Percentiles rank a stretch among this genome's conserved stretches.
These are phyloP conservation scores for Rhynchopsitta pachyrhyncha DNA, from an alignment of 2,113 vertebrate genomes.

Conservation along the genomic window DNA sequence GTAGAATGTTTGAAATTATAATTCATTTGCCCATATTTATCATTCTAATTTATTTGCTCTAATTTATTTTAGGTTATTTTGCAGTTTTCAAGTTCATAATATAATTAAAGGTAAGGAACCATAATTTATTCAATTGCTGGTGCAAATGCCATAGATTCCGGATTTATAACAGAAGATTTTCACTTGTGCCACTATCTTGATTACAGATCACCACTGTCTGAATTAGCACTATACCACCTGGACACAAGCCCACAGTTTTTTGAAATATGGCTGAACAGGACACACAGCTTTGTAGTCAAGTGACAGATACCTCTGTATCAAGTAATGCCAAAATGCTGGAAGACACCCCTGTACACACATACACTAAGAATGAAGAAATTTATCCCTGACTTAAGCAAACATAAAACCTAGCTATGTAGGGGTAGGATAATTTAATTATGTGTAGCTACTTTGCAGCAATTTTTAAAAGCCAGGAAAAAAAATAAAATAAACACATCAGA, in stretches of 20 bases:
- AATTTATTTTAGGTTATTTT: conserved; percentile 11
- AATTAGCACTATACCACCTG: not conserved
- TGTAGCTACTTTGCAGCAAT: not conserved
- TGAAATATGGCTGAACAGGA: not conserved
- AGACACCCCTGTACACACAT: not conserved
- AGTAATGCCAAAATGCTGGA: not conserved
- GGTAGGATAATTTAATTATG: not conserved
- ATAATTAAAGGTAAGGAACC: not conserved
- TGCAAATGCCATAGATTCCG: not conserved
- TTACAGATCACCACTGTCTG: not conserved
- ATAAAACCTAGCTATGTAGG: rapidly evolving
- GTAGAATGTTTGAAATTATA: not conserved
- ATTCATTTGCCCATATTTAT: not conserved
- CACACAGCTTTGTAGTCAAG: not conserved
- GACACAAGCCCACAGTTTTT: not conserved
- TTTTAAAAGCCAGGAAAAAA: not conserved
- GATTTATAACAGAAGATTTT: not conserved
- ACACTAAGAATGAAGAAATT: not conserved
- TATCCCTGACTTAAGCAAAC: not conserved
- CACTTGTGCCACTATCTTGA: rapidly evolving
- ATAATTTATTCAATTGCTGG: not conserved
- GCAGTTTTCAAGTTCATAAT: not conserved
- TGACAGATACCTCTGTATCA: not conserved
- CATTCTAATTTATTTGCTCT: not conserved
- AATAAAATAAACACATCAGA: not conserved